Percentiles rank a stretch among this genome's conserved stretches.
phyloP scores from a whole-genome alignment of 2,113 vertebrate species.

The Rhinolophus sinicus region DNA sequence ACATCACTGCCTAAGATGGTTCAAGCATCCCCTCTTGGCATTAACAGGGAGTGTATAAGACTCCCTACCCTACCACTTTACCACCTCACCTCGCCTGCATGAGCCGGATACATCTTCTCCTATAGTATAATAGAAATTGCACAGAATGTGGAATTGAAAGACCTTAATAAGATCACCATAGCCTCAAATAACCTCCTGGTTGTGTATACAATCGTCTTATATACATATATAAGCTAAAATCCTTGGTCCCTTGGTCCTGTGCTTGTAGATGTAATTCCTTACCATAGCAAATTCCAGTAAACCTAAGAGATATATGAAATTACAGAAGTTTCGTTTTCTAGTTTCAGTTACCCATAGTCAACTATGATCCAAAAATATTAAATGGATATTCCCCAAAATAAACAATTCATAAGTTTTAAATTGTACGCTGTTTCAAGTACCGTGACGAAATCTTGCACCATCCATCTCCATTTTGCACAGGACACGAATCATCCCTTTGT shows the following conservation, averaged over 20 bases:
- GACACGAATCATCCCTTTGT: neutral
- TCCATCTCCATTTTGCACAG: neutral
- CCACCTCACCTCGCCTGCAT: neutral
- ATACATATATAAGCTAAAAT: neutral
- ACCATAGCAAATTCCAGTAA: conserved; percentile 29
- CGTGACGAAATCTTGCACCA: too few species aligned
- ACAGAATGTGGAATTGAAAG: neutral
- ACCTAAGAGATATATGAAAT: neutral
- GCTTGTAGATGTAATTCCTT: neutral
- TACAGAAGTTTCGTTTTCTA: neutral
- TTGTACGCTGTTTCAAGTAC: neutral
- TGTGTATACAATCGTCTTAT: neutral
- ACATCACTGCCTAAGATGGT: neutral
- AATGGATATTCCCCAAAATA: neutral
- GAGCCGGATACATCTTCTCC: neutral
- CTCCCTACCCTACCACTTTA: neutral
- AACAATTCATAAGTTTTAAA: neutral
- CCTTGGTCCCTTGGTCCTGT: neutral
- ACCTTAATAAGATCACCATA: neutral
- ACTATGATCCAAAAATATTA: too few species aligned
- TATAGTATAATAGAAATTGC: neutral
- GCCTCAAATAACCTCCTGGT: neutral
- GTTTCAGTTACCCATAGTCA: neutral
- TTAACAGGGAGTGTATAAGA: neutral
- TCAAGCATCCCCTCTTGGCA: neutral